Base-by-base conservation (phyloP, 2,797 vertebrate genomes). In the Bradypodion pumilum region DNA sequence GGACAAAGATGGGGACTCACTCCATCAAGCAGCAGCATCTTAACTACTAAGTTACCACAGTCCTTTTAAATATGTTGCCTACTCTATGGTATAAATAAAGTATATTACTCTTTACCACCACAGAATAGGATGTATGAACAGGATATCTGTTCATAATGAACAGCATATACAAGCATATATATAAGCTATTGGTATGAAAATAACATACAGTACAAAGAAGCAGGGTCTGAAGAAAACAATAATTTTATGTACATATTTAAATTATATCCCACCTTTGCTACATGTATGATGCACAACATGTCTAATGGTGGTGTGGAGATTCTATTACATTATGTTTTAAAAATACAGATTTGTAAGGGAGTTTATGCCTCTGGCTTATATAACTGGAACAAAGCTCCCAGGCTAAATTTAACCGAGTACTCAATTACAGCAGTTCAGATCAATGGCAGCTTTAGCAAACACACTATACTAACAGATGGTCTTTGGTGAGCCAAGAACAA, bases 371-470 rank as follows among this genome's bases (percentile, higher is more conserved):
- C 86, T 65, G 59, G 1, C 5, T 89, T 60, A 89, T 76, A 44
- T 0, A 12, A 12, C 42, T 78, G 56, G 56, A 86, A 85, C 52
- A 82, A 88, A 0, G 84, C 7, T 15, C 12, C 32, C 29, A 21
- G 78, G 77, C 90, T 77, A 89, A 88, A 84, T 52, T 81, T 78
- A 78, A 84, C 21, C 83, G 70, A 60, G 1, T 42, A 7, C 32
- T 77, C 12, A 56, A 10, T 82, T 84, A 76, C 1, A 85, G 13
- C 32, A 40, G 6, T 19, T 66, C 85, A 78, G 37, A 87, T 60
- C 52, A 85, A 70, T 59, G 78, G 82, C 52, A 16, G 74, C 69
- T 78, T 46, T 7, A 52, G 80, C 76, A 85, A 52, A 74, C 66
- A 75, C 27, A 69, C 2, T 74, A 59, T 0, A 76, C 32, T 1